Conservation (phyloP, 2,797 vertebrate genomes). For the Anas bahamensis region DNA sequence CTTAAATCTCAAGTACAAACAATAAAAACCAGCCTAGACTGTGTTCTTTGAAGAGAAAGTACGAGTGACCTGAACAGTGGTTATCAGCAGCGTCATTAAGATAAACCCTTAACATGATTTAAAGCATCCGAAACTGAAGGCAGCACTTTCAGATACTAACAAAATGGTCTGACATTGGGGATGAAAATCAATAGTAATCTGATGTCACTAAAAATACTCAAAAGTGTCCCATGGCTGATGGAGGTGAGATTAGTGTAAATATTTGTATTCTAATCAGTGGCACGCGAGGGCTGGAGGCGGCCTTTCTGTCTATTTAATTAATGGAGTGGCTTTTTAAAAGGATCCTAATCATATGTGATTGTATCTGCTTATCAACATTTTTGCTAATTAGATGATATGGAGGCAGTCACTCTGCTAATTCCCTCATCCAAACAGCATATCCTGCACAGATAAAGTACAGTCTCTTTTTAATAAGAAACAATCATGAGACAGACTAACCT, state of each 20-base stretch:
- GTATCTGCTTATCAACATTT: slow-evolving; percentile 87
- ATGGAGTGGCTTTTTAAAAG: slow-evolving; percentile 89
- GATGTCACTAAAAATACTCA: slow-evolving; percentile 79
- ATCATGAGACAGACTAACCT: slow-evolving; percentile 79
- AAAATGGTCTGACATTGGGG: slow-evolving; percentile 78
- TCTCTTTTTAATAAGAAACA: slow-evolving; percentile 81
- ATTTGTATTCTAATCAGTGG: slow-evolving; percentile 82
- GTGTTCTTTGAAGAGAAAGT: slow-evolving; percentile 81
- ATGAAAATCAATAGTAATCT: slow-evolving; percentile 84
- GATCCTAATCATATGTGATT: slow-evolving; percentile 86
- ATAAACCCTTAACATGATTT: slow-evolving; percentile 80
- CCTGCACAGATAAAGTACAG: slow-evolving; percentile 81
- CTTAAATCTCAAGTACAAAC: slow-evolving; percentile 80
- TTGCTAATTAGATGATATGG: slow-evolving; percentile 88
- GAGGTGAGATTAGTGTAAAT: slow-evolving; percentile 82
- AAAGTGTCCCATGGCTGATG: slow-evolving; percentile 80
- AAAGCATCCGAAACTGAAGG: slow-evolving; percentile 80
- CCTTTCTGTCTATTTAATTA: slow-evolving; percentile 87
- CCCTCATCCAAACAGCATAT: slow-evolving; percentile 82
- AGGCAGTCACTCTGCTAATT: slow-evolving; percentile 83
- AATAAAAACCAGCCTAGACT: slow-evolving; percentile 77
- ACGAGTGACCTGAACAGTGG: slow-evolving; percentile 79
- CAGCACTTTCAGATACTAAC: slow-evolving; percentile 80
- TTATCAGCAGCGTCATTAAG: slow-evolving; percentile 82
- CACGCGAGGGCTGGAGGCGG: slow-evolving; percentile 79